phyloP scores from a whole-genome alignment of 1,140 invertebrate genomes.

The Danaus melanippus region DNA sequence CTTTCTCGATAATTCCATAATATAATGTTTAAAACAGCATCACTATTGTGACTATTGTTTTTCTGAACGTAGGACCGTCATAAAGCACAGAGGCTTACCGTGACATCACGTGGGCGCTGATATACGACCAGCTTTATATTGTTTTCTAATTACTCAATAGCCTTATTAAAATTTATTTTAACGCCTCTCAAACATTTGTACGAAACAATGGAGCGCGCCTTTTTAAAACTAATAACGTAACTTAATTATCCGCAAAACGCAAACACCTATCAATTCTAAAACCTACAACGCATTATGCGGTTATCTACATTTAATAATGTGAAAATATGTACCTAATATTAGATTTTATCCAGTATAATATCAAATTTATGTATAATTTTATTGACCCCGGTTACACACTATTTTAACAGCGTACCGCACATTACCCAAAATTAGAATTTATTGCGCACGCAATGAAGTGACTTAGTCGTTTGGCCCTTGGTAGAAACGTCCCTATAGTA shows the following conservation, averaged over 20 bases:
- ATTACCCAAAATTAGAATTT: conserved; percentile 60
- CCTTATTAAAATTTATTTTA: too few relatives aligned
- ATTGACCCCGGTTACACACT: conserved; percentile 25
- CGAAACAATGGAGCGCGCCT: conserved; percentile 4
- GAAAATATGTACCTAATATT: conserved; percentile 11
- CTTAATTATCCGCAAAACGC: conserved; percentile 3
- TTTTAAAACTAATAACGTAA: conserved; percentile 8
- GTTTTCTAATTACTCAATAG: conserved; percentile 63
- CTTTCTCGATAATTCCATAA: too few relatives aligned
- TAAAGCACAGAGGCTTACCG: conserved; percentile 49
- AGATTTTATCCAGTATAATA: conserved; percentile 21
- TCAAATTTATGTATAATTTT: conserved; percentile 21
- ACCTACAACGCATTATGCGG: conserved; percentile 1
- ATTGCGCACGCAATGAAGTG: conserved; percentile 56
- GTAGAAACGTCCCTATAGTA: conserved; percentile 40
- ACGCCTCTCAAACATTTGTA: too few relatives aligned
- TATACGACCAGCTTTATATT: conserved; percentile 49
- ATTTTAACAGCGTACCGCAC: conserved; percentile 32
- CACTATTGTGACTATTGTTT: conserved; percentile 45
- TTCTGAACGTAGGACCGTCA: conserved; percentile 45
- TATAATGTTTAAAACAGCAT: conserved; percentile 23
- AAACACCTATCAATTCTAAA: conserved; percentile 4
- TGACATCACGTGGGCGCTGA: conserved; percentile 56
- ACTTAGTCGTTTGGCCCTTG: conserved; percentile 50
- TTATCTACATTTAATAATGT: conserved; percentile 18